A percentile compares a stretch with the other conserved stretches of the same genome.
Evolutionary conservation across 2,888 invertebrate species (phyloP).

Genomic region (Thymelicus lineola): DNA sequence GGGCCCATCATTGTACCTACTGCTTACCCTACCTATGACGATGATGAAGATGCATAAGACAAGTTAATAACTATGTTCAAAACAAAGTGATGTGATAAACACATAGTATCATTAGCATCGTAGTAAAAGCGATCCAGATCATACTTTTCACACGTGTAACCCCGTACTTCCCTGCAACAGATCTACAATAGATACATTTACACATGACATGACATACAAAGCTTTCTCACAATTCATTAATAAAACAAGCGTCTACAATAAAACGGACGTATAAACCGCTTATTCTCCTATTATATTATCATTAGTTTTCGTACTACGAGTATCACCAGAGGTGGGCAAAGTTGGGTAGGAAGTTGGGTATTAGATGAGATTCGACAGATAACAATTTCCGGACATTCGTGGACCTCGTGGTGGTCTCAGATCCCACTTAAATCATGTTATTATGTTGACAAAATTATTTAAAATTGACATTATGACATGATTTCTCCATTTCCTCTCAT

Average conservation of each 20-base stretch:
- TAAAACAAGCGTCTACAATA: slow-evolving; percentile 56
- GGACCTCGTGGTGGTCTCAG: slow-evolving; percentile 57
- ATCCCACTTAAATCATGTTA: slow-evolving; percentile 47
- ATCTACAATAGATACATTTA: slow-evolving; percentile 44
- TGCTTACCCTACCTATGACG: no score
- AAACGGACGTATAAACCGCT: slow-evolving; percentile 48
- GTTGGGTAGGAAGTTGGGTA: slow-evolving; percentile 53
- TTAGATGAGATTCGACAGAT: slow-evolving; percentile 55
- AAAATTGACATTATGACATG: slow-evolving; percentile 36
- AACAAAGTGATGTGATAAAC: not conserved
- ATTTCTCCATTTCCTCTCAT: slow-evolving; percentile 30
- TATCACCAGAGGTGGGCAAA: slow-evolving; percentile 36
- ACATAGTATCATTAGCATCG: slow-evolving; percentile 18
- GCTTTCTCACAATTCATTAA: slow-evolving; percentile 68
- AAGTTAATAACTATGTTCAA: no score
- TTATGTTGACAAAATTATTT: slow-evolving; percentile 31
- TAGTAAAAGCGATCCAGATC: slow-evolving; percentile 42
- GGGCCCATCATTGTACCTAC: no score
- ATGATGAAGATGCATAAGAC: no score
- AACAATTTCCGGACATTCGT: slow-evolving; percentile 64
- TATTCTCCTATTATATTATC: slow-evolving; percentile 65
- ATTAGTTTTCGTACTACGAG: slow-evolving; percentile 62
- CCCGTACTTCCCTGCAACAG: slow-evolving; percentile 36
- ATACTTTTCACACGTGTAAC: slow-evolving; percentile 45
- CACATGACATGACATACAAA: slow-evolving; percentile 45